These are phyloP conservation scores for Agelas oroides DNA, from an alignment of 37 sponge, comb jelly and placozoan genomes.

Conservation along the genomic window DNA sequence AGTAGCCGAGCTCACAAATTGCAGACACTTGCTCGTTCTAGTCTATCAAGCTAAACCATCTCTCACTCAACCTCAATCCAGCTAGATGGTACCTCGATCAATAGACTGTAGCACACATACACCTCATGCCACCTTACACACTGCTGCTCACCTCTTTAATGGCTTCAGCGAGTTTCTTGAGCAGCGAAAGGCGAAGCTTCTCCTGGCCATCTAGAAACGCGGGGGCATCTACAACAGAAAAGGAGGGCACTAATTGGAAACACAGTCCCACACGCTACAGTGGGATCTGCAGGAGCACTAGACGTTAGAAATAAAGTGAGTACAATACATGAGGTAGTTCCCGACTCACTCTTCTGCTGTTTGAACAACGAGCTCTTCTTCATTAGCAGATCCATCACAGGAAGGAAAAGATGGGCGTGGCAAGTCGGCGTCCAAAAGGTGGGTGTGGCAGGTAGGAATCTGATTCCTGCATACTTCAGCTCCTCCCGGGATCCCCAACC, in stretches of 20 bases:
- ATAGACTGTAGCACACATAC: no score
- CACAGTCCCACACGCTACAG: neutral
- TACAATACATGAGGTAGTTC: neutral
- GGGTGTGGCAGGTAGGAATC: no score
- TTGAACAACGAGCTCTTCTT: slow-evolving; percentile 18
- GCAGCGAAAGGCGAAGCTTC: slow-evolving; percentile 17
- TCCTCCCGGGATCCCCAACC: no score
- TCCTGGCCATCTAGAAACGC: slow-evolving; percentile 52
- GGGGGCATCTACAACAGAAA: slow-evolving; percentile 38
- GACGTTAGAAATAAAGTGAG: neutral
- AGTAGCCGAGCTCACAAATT: no score
- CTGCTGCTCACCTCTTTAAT: slow-evolving; percentile 71
- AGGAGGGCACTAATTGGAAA: neutral
- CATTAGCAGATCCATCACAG: slow-evolving; percentile 12
- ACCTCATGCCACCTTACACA: neutral
- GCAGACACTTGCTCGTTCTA: no score
- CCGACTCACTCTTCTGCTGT: neutral
- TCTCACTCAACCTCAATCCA: no score
- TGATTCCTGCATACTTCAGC: no score
- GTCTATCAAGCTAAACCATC: no score
- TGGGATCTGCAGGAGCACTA: neutral
- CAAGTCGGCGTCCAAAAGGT: no score
- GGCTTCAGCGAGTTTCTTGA: slow-evolving; percentile 62
- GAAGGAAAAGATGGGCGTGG: neutral
- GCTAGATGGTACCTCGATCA: no score